Conservation (phyloP, 2,888 invertebrate species). For the Tipula helvola region DNA sequence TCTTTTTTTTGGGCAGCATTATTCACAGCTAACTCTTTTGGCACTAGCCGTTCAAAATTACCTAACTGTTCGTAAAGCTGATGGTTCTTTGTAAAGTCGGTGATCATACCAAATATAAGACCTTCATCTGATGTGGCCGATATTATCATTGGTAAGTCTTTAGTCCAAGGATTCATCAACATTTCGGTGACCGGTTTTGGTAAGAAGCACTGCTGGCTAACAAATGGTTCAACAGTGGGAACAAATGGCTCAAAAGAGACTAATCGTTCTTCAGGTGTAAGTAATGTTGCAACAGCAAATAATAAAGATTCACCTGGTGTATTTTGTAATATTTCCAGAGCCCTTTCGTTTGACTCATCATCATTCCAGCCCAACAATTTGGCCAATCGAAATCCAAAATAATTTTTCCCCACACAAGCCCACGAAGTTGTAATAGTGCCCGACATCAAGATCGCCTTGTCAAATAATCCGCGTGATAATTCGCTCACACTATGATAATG, state of each 20-base stretch:
- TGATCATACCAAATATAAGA: constrained; percentile 14
- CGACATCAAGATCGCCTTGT: constrained; percentile 32
- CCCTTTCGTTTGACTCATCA: constrained; percentile 25
- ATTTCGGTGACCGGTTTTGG: constrained; percentile 22
- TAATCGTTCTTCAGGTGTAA: constrained; percentile 27
- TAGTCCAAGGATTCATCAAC: constrained; percentile 28
- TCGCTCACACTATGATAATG: constrained; percentile 39
- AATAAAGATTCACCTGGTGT: constrained; percentile 25
- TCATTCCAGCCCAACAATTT: constrained; percentile 26
- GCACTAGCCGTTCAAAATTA: not conserved
- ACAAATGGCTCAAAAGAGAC: constrained; percentile 27
- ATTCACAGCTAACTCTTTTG: not conserved
- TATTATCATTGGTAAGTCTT: constrained; percentile 28
- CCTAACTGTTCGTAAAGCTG: not conserved
- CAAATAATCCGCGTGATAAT: constrained; percentile 33
- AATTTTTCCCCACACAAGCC: constrained; percentile 24
- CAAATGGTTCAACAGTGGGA: constrained; percentile 31
- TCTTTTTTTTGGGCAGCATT: constrained; percentile 17
- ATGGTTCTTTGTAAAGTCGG: not conserved
- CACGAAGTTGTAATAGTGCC: constrained; percentile 28
- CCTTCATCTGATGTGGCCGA: constrained; percentile 33
- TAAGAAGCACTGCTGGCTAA: constrained; percentile 26
- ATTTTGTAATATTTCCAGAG: constrained; percentile 26
- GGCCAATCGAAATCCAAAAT: constrained; percentile 29
- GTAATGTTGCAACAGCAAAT: constrained; percentile 22